Conservation (phyloP, 2,797 vertebrate species). For the Agapornis canus region DNA sequence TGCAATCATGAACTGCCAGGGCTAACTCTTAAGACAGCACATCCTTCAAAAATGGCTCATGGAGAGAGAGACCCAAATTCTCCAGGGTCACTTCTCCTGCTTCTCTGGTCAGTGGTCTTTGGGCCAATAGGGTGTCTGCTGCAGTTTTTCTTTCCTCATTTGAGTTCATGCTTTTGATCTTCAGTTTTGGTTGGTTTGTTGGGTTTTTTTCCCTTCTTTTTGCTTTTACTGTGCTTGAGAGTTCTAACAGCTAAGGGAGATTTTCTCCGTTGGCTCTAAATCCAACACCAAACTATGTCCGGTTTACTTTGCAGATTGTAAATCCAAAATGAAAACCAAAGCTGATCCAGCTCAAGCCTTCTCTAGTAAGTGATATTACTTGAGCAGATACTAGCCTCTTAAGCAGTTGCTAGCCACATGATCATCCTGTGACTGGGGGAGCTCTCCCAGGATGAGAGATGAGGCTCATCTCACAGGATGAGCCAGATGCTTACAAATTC, state of each 20-base stretch:
- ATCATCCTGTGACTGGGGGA: neutral
- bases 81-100: neutral
- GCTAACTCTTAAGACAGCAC: neutral
- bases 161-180: neutral
- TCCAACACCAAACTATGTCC: neutral
- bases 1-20: neutral
- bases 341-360: neutral
- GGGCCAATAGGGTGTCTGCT: neutral
- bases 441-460: neutral
- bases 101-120: neutral
- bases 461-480: neutral
- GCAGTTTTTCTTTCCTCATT: neutral
- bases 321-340: neutral
- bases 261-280: neutral
- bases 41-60: neutral
- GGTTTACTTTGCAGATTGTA: neutral
- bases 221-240: neutral
- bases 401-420: neutral
- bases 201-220: neutral
- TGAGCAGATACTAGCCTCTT: neutral
- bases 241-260: neutral
- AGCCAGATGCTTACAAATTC: neutral
- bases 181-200: neutral
- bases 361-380: neutral
- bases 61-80: neutral